A percentile compares a stretch with the other conserved stretches of the same genome.
phyloP scores from a whole-genome alignment of 2,888 invertebrate genomes.

The Tinea semifulvella region DNA sequence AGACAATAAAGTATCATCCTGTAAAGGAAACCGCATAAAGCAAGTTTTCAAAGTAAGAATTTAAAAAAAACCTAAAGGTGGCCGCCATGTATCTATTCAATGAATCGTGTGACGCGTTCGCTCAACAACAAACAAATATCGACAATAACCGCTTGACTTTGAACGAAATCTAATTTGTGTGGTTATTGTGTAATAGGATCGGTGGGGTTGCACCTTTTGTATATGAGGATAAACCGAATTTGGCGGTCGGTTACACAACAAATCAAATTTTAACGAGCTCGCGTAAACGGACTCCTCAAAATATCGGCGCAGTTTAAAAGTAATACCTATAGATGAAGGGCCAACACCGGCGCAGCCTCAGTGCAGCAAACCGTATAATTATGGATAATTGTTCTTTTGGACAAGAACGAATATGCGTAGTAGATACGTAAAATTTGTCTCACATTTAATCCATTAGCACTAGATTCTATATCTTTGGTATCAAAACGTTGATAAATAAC shows the following conservation, averaged over 20 bases:
- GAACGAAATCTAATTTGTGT: constrained; percentile 64
- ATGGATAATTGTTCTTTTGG: constrained; percentile 13
- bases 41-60: constrained; percentile 3
- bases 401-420: constrained; percentile 7
- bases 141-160: constrained; percentile 63
- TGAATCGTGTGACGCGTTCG: constrained; percentile 51
- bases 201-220: constrained; percentile 39
- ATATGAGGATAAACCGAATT: constrained; percentile 41
- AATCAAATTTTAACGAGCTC: constrained; percentile 63
- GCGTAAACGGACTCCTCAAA: constrained; percentile 33
- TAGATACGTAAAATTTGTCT: constrained; percentile 3
- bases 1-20: constrained; percentile 8
- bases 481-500: too few relatives aligned
- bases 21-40: constrained; percentile 9
- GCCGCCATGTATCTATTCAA: constrained; percentile 53
- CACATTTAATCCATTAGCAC: not conserved
- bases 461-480: not conserved
- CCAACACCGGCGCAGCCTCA: not conserved
- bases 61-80: constrained; percentile 49
- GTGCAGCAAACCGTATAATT: constrained; percentile 11
- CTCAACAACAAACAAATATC: constrained; percentile 53
- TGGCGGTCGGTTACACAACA: constrained; percentile 64
- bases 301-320: constrained; percentile 8
- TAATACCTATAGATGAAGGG: not conserved
- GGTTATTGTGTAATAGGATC: constrained; percentile 63